These are phyloP conservation scores for Celastrina argiolus DNA, from an alignment of 2,888 invertebrate species.

Conservation along the genomic window DNA sequence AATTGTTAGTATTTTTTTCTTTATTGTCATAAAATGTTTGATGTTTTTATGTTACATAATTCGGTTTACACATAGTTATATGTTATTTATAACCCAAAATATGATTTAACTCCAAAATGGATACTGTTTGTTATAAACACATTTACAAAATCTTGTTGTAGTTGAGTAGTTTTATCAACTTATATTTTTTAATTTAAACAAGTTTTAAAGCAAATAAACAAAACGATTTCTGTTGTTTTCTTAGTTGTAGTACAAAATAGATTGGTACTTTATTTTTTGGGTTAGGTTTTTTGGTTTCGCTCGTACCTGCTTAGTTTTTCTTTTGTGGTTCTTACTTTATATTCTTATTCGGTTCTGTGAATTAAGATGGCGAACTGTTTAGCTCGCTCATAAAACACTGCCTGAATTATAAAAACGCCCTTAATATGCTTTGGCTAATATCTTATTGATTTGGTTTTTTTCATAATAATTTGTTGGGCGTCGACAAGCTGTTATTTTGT, in stretches of 20 bases:
- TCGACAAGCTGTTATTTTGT: background rate
- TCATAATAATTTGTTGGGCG: background rate
- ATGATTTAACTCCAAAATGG: background rate
- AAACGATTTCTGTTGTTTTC: slow-evolving; percentile 33
- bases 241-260: slow-evolving; percentile 51
- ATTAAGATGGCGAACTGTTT: slow-evolving; percentile 7
- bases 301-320: slow-evolving; percentile 51
- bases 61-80: background rate
- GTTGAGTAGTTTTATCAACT: background rate
- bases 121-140: background rate
- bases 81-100: background rate
- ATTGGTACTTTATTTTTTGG: slow-evolving; percentile 42
- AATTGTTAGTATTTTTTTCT: slow-evolving; percentile 34
- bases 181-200: no score
- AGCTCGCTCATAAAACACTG: background rate
- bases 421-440: background rate
- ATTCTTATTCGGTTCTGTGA: slow-evolving; percentile 13
- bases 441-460: slow-evolving; percentile 1
- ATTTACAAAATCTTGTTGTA: background rate
- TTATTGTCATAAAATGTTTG: background rate
- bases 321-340: slow-evolving; percentile 50
- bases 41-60: background rate
- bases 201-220: slow-evolving; percentile 3
- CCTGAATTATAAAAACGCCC: background rate
- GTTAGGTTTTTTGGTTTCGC: slow-evolving; percentile 53